Base-by-base conservation (phyloP, 37 sponge, comb jelly and placozoan genomes). In the Ianthella basta region DNA sequence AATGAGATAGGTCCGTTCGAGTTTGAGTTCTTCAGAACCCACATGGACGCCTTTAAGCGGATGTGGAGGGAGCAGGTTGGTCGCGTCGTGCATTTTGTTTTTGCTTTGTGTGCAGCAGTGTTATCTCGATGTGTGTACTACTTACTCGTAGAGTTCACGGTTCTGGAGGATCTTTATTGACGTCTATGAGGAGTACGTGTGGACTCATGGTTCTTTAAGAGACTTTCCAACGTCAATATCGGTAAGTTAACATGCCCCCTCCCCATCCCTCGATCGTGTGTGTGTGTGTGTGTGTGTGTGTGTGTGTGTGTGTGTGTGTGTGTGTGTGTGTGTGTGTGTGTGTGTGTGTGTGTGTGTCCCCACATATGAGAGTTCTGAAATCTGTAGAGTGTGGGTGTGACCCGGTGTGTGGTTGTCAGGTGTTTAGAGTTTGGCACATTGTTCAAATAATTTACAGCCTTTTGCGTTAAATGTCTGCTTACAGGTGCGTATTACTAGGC, bases 21-120 rank as follows among this genome's bases (percentile, higher is more conserved):
- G n/a, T 88, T 63, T 35, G 89, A 88, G 80, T 92, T 88, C 84
- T 92, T 92, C 54, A 72, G 92, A 30, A 81, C 80, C 27, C 92
- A 92, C 79, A 30, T 55, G n/a, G 88, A 72, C 13, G 73, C 92
- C 20, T 92, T 92, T 56, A 92, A 92, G 59, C 55, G 92, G 36
- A 92, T 92, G 92, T 92, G 92, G 92, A 30, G 70, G 16, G 92
- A 92, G 56, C 92, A 91, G 88, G 92, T 84, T 30, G 67, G 85
- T 15, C 4, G 24, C 30, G 54, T 61, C 2, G 64, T 29, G 14
- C n/a, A n/a, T n/a, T n/a, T n/a, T n/a, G 24, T 61, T 4, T 10
- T n/a, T 29, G 29, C 14, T 29, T 61, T 13, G 64, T 27, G 27
- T 61, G 29, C 64, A 12, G 4, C 29, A 18, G 59, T 20, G 24